Percentiles rank a stretch among this genome's conserved stretches.
phyloP scores from a whole-genome alignment of 2,113 vertebrate genomes.

The Lathamus discolor region DNA sequence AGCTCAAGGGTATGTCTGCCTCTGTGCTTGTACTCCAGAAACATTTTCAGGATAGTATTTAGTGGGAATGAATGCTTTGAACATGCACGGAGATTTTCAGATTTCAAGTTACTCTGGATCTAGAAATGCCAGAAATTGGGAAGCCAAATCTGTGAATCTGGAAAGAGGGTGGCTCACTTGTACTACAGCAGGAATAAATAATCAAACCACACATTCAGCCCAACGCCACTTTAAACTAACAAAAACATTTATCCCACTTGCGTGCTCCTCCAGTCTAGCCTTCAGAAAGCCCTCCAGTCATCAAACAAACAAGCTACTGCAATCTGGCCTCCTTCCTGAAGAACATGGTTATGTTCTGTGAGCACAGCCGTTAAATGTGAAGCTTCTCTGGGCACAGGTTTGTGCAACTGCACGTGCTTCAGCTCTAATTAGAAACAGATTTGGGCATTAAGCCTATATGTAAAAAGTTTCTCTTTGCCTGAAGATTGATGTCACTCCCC shows the following conservation, averaged over 20 bases:
- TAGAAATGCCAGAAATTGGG: not conserved
- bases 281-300: not conserved
- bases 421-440: not conserved
- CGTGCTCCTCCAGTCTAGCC: not conserved
- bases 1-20: not conserved
- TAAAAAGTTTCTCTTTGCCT: not conserved
- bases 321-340: not conserved
- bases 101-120: not conserved
- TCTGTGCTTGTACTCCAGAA: not conserved
- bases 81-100: not conserved
- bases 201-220: not conserved
- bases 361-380: not conserved
- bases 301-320: not conserved
- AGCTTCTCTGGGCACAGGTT: no score
- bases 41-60: not conserved
- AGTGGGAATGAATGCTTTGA: not conserved
- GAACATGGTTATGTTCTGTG: rapidly evolving
- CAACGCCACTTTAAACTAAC: not conserved
- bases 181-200: not conserved
- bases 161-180: not conserved
- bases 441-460: not conserved
- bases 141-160: not conserved
- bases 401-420: not conserved
- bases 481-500: not conserved
- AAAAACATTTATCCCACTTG: not conserved